Evolutionary conservation across 2,797 vertebrate species (phyloP), one percentile per base, ranked within the genome.

Genomic region (Sandelia bainsii): DNA sequence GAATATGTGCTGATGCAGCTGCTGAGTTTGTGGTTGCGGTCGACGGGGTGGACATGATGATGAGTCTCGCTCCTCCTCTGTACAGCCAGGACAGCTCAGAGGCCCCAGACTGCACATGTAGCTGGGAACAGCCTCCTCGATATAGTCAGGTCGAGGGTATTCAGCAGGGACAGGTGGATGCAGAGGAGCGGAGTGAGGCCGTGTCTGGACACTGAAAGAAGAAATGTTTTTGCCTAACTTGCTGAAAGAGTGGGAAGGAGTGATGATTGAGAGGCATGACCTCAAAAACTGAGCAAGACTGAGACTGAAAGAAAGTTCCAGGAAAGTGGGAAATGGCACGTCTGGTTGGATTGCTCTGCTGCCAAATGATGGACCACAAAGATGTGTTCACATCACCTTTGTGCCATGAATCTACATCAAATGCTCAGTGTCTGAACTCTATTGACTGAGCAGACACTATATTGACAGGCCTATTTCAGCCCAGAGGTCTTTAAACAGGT

Each of bases 51-150:
- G 66, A 64, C 50, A 48, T 68, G 45, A 8, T 9, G 69, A 42
- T 74, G n/a, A 75, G 60, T 51, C 67, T 90, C 2, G 94, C 95
- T 61, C 96, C 92, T 0, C 96, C 96, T 5, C 82, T 91, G 0
- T 97, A 97, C 39, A 92, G 75, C 0, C 79, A 87, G 84, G 90
- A 71, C 57, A 69, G 62, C 11, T 48, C 76, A 0, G 91, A 91
- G 42, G 53, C 75, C 34, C 65, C 87, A 17, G 84, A 91, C 59
- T 93, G 93, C 85, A 89, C 49, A 0, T 73, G 77, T 5, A 85
- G 87, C 64, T 84, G 90, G 57, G 94, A 97, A 49, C 85, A 64
- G 19, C 96, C 96, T 17, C 96, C 96, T 5, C 79, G 52, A 0
- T 97, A 97, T 6, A 86, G 77, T 22, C 75, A 71, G 67, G 69